Conservation (phyloP, 92 coral and sea anemone genomes). For the Palythoa heliodiscus region DNA sequence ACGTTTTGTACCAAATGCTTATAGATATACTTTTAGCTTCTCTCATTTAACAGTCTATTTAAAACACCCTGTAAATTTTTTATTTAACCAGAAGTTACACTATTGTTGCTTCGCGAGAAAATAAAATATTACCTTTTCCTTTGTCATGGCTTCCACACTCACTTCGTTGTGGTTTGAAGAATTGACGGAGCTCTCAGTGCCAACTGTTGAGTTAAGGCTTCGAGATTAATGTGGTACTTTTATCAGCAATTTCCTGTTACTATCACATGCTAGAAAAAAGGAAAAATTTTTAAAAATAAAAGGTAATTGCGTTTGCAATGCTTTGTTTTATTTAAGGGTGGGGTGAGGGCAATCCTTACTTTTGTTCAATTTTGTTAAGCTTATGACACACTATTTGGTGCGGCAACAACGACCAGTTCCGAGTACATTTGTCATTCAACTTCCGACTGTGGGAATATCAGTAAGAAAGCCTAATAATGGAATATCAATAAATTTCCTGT, state of each 20-base stretch:
- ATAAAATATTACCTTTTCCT: not conserved
- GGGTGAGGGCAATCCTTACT: not conserved
- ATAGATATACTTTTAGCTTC: too few species aligned
- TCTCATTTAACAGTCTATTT: not conserved
- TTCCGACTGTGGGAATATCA: not conserved
- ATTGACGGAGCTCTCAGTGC: not conserved
- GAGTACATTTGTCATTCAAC: not conserved
- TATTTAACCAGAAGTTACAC: not conserved
- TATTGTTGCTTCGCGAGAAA: not conserved
- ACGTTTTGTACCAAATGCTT: too few species aligned
- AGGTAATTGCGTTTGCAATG: not conserved
- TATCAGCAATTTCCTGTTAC: not conserved
- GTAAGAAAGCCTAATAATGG: not conserved
- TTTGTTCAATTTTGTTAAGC: not conserved
- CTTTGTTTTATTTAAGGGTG: not conserved
- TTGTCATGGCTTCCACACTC: not conserved
- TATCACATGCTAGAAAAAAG: not conserved
- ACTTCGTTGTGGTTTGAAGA: not conserved
- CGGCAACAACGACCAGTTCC: not conserved
- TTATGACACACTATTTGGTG: not conserved
- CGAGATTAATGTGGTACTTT: not conserved
- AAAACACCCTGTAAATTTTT: not conserved
- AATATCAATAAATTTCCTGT: not conserved
- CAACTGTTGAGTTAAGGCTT: not conserved
- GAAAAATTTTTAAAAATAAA: not conserved